Percentiles rank a stretch among this genome's conserved stretches.
Evolutionary conservation across 2,113 vertebrate genomes (phyloP).

Genomic region (Callipepla californica): DNA sequence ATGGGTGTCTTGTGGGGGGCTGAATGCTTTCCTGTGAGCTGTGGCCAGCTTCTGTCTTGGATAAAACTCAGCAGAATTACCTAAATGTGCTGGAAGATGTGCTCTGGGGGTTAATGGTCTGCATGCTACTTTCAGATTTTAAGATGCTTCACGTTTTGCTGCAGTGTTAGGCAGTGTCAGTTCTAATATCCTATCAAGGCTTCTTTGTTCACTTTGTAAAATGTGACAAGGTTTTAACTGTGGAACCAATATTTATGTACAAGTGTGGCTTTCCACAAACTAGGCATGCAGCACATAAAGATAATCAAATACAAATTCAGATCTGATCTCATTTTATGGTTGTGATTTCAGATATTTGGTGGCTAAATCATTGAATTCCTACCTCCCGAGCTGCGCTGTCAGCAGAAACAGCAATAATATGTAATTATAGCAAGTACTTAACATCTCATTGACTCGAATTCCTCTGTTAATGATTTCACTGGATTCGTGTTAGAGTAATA

Average conservation of each 20-base stretch:
- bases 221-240: not conserved
- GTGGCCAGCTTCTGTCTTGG: conserved; percentile 6
- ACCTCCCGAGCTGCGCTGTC: conserved; percentile 30
- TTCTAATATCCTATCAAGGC: not conserved
- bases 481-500: conserved; percentile 64
- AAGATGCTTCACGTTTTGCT: conserved; percentile 16
- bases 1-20: conserved; percentile 30
- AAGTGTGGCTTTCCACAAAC: not conserved
- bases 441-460: conserved; percentile 72
- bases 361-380: conserved; percentile 60
- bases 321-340: conserved; percentile 48
- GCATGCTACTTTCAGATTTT: conserved; percentile 13
- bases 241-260: not conserved
- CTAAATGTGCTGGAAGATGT: conserved; percentile 54
- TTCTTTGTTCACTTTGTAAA: conserved; percentile 24
- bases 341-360: conserved; percentile 47
- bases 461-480: conserved; percentile 69
- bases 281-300: not conserved
- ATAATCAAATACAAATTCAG: not conserved
- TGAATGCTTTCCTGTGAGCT: not conserved
- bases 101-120: conserved; percentile 30
- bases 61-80: conserved; percentile 62
- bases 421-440: conserved; percentile 69
- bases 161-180: not conserved
- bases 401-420: conserved; percentile 67